Base-by-base conservation (phyloP, 2,797 vertebrate species). In the Pelobates cultripes region DNA sequence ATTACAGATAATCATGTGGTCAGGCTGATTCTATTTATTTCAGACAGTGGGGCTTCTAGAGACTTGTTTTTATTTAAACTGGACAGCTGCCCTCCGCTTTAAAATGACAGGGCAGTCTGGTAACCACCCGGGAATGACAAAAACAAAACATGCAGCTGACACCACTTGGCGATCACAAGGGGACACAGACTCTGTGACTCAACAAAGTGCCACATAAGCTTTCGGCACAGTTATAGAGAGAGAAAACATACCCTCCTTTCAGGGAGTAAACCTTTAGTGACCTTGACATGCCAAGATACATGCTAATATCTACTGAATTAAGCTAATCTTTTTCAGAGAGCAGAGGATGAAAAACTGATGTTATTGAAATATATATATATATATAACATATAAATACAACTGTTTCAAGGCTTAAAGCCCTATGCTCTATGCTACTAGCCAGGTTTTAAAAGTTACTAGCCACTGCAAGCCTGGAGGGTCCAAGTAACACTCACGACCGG, bases 1-100 rank as follows among this genome's bases (percentile, higher is more conserved):
- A 84, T 84, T 80, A 84, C 77, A 80, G 77, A 80, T 74, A 80
- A 79, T 79, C 73, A 80, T 84, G 82, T 84, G 82, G 82, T 79
- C 73, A 84, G 73, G 57, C 67, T 9, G 40, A 55, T 44, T 80
- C 77, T 84, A 79, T 75, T 84, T 79, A 84, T 75, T 84, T 79
- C 73, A 79, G 82, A 79, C 82, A 55, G 47, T 66, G 47, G 60
- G 73, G 68, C 42, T 76, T 76, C 60, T 9, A 42, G 43, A 71
- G 64, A 71, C 73, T 64, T 75, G 60, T 76, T 83, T 83, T 80
- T 84, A 84, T 84, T 84, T 84, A 71, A 84, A 72, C 73, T 84
- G 82, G 82, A 84, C 73, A 71, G 73, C 43, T 76, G 77, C 82
- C 82, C 73, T 84, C 60, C 47, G 9, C 77, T 75, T 70, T 76